These are phyloP conservation scores for Barnardius zonarius DNA, from an alignment of 2,113 vertebrate genomes.

Conservation along the genomic window DNA sequence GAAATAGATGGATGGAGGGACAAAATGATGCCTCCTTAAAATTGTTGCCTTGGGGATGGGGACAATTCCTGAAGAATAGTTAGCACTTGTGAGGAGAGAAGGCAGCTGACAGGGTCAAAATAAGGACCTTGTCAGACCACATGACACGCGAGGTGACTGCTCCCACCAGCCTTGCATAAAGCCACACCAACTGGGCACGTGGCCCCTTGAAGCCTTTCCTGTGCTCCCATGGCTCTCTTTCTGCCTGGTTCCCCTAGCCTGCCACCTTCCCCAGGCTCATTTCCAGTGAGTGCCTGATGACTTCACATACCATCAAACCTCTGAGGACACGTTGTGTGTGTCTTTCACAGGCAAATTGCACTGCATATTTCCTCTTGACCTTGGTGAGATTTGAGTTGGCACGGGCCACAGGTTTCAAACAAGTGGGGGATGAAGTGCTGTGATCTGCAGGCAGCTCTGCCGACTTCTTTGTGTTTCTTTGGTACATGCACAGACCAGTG, in stretches of 20 bases:
- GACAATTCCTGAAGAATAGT: neutral
- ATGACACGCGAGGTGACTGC: fast-evolving
- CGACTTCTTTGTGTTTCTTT: neutral
- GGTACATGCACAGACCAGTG: neutral
- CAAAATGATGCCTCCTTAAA: neutral
- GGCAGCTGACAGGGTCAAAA: neutral
- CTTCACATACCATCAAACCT: neutral
- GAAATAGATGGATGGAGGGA: neutral
- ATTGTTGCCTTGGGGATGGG: fast-evolving
- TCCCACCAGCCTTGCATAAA: neutral
- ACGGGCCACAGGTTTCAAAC: neutral
- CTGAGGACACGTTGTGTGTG: neutral
- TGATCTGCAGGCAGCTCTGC: neutral
- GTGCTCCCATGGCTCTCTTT: fast-evolving
- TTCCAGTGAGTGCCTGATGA: neutral
- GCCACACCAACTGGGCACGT: fast-evolving
- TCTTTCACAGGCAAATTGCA: neutral
- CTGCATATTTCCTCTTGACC: fast-evolving
- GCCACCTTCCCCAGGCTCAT: neutral
- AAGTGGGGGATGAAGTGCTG: neutral
- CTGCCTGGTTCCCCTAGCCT: neutral
- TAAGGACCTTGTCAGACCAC: fast-evolving
- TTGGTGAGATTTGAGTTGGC: conserved; percentile 17
- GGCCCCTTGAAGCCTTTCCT: neutral
- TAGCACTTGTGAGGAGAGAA: neutral